Evolutionary conservation across 2,113 vertebrate species (phyloP), one percentile per base, ranked within the genome.

Genomic region (Saimiri boliviensis): DNA sequence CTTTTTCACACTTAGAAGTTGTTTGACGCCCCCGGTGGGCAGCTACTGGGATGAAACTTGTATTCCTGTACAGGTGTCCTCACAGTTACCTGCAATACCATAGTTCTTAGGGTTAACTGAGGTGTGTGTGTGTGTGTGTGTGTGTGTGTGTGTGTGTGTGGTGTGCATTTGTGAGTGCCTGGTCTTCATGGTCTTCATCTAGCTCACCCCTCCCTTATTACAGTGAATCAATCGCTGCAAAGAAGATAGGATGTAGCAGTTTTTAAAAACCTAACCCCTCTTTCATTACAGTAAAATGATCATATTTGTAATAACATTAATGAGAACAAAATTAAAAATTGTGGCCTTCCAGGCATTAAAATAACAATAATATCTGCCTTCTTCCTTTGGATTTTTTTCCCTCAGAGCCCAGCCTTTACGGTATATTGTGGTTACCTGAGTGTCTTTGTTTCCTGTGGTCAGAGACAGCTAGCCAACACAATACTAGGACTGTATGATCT

Each of bases 371-470:
- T 52, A 70, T 70, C 40, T 52, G 8, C 17, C 10, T 25, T 30
- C 37, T 7, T 68, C 20, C 16, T 37, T 66, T 84, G 40, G 2
- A 9, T 96, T 93, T 88, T 85, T 95, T 79, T 91, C 90, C 42
- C n/a, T 94, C 23, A 1, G 20, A 94, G 68, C 5, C 91, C 16
- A 73, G 12, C 23, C 13, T 89, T 89, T 37, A 19, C 63, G 63
- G 54, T 63, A 5, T 47, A 16, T 40, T 94, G 58, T 45, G 73
- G 76, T 89, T 42, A 73, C 49, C 70, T 71, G 71, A 32, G 80
- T 74, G 19, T 85, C 87, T 95, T 96, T 96, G 92, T 97, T 95
- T 93, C 74, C 37, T 84, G 45, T 27, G 16, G n/a, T 84, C 37
- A 58, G 80, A 83, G 81, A 74, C 10, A 93, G 58, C 20, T 30